Conservation (phyloP, 1,140 invertebrate species). For the Agrilus planipennis region DNA sequence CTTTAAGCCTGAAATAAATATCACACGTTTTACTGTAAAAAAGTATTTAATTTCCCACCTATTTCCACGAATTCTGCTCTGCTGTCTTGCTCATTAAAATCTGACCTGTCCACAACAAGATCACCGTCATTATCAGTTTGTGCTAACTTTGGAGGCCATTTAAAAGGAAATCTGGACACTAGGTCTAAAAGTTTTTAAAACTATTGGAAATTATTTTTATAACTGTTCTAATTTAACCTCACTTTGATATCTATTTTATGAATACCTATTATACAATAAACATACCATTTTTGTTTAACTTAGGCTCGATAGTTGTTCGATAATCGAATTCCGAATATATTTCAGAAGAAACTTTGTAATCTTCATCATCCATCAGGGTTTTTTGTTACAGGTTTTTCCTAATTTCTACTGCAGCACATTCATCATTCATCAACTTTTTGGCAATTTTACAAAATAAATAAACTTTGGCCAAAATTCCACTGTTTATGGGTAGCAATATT, state of each 20-base stretch:
- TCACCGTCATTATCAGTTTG: constrained; percentile 33
- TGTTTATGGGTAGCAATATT: too few species aligned
- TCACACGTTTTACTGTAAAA: too few species aligned
- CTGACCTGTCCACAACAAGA: constrained; percentile 28
- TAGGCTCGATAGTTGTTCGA: constrained; percentile 21
- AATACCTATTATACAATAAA: too few species aligned
- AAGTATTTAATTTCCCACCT: too few species aligned
- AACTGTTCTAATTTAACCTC: background rate
- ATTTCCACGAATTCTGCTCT: constrained; percentile 23
- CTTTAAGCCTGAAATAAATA: background rate
- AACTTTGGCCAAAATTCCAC: too few species aligned
- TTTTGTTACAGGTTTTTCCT: too few species aligned
- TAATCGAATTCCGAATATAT: constrained; percentile 43
- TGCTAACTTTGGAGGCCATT: constrained; percentile 31
- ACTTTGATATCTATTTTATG: too few species aligned
- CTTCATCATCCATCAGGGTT: constrained; percentile 21
- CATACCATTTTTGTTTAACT: constrained; percentile 31
- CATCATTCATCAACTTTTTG: too few species aligned
- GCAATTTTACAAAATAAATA: too few species aligned
- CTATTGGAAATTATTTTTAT: constrained; percentile 10
- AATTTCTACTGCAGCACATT: too few species aligned
- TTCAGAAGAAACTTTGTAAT: constrained; percentile 42
- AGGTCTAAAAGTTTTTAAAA: constrained; percentile 33
- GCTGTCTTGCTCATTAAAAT: constrained; percentile 9
- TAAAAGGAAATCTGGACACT: constrained; percentile 45